A percentile compares a stretch with the other conserved stretches of the same genome.
These are phyloP conservation scores for Sebastes kiyomatsui DNA, from an alignment of 2,797 vertebrate species.

Conservation along the genomic window DNA sequence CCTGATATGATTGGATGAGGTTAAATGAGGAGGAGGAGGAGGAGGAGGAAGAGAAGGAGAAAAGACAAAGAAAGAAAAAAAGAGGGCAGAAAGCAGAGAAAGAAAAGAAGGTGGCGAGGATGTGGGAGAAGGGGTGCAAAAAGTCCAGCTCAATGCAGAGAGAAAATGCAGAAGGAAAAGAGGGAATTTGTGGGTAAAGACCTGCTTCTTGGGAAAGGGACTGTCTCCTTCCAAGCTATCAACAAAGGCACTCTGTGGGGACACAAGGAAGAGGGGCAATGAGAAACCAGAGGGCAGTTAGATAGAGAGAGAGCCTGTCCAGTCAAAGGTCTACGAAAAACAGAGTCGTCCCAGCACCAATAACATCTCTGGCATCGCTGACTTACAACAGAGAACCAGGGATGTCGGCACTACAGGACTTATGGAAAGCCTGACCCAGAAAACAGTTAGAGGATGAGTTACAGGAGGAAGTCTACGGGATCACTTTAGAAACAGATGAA, in stretches of 20 bases:
- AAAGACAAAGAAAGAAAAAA: background rate
- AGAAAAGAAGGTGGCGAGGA: conserved; percentile 20
- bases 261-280: conserved; percentile 86
- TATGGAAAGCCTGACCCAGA: conserved; percentile 43
- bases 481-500: conserved; percentile 1
- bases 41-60: background rate
- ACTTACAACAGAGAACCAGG: conserved; percentile 52
- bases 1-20: background rate
- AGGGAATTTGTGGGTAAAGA: conserved; percentile 83
- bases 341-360: conserved; percentile 41
- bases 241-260: conserved; percentile 90
- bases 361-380: conserved; percentile 50
- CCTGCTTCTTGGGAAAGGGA: conserved; percentile 90
- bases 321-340: conserved; percentile 10
- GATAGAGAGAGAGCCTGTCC: conserved; percentile 14
- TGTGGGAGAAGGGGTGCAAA: conserved; percentile 57
- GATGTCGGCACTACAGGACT: conserved; percentile 37
- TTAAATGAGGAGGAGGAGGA: background rate
- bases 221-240: conserved; percentile 91
- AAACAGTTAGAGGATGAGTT: conserved; percentile 31
- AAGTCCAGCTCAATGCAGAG: conserved; percentile 79
- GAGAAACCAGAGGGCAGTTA: conserved; percentile 70
- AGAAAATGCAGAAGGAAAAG: conserved; percentile 74
- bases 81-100: background rate
- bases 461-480: conserved; percentile 7